Base-by-base conservation (phyloP, 2,113 vertebrate species). In the Syrrhaptes paradoxus region DNA sequence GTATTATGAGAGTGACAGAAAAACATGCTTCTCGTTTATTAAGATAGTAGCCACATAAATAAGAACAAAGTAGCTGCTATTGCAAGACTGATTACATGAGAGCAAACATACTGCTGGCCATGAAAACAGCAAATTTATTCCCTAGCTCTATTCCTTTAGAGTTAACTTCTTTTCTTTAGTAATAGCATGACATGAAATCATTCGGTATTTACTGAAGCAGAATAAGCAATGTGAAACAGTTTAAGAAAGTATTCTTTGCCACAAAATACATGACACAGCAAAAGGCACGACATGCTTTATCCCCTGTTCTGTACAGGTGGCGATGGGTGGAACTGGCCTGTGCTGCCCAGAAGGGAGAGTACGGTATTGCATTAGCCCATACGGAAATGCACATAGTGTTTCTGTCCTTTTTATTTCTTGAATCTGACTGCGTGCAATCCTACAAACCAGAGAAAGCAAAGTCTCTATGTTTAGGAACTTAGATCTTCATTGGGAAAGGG, bases 101-200 rank as follows among this genome's bases (percentile, higher is more conserved):
- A 48, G 32, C 45, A 45, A 52, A 61, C 36, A 4, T 3, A 46
- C 15, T 5, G 24, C 46, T 72, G 46, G 48, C 57, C 16, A 13
- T 8, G 15, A 48, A 52, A 68, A 76, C 0, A 72, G 25, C 28
- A 45, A 13, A 17, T 34, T 31, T 17, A 36, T 45, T 62, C 74
- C 68, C 74, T 32, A 75, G 28, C 36, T 57, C 63, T 29, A 4
- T 17, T 77, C 15, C 17, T 85, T 58, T 54, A 29, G 13, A 36
- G 43, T 63, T 51, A 41, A 55, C 24, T 48, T 17, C 7, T 76
- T 79, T 31, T 78, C 52, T 48, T 84, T 11, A 70, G 11, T 29
- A 31, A 31, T 0, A 41, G 38, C 1, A 4, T 13, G 21, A 45
- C 5, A 4, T 6, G 6, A 52, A 70, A 66, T 38, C 11, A 32